These are phyloP conservation scores for Casuarius casuarius DNA, from an alignment of 2,113 vertebrate species.

Conservation along the genomic window DNA sequence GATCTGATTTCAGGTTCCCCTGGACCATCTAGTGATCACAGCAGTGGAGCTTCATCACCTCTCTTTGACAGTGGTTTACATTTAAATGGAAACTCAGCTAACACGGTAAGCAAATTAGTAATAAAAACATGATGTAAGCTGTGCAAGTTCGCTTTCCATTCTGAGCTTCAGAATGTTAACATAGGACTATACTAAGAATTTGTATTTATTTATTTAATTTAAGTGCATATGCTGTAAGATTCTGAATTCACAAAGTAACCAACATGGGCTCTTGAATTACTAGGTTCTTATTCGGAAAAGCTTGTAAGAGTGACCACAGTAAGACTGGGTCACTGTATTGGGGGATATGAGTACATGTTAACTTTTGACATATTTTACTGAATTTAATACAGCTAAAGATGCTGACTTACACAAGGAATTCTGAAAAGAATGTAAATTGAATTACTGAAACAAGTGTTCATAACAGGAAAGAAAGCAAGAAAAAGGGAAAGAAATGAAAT, in stretches of 20 bases:
- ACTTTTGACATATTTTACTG: not conserved
- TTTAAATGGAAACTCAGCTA: conserved; percentile 87
- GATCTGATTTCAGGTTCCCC: conserved; percentile 82
- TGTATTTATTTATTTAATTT: not conserved
- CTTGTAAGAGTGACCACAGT: not conserved
- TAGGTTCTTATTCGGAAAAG: not conserved
- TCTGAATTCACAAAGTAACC: not conserved
- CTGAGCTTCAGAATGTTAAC: not conserved
- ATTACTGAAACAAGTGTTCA: not conserved
- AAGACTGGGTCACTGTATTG: not conserved
- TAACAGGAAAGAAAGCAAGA: not conserved
- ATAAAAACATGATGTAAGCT: not conserved
- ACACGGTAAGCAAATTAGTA: conserved; percentile 81
- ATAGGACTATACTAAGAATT: not conserved
- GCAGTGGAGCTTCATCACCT: conserved; percentile 88
- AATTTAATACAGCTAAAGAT: not conserved
- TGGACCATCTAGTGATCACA: conserved; percentile 84
- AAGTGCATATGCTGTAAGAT: not conserved
- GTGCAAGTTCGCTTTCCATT: not conserved
- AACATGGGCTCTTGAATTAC: not conserved
- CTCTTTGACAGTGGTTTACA: conserved; percentile 94
- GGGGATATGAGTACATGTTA: not conserved
- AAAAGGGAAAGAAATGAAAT: not conserved
- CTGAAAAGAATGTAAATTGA: not conserved
- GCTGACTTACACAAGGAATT: not conserved